These are phyloP conservation scores for Tethea ocularis DNA, from an alignment of 2,888 invertebrate species.

Conservation along the genomic window DNA sequence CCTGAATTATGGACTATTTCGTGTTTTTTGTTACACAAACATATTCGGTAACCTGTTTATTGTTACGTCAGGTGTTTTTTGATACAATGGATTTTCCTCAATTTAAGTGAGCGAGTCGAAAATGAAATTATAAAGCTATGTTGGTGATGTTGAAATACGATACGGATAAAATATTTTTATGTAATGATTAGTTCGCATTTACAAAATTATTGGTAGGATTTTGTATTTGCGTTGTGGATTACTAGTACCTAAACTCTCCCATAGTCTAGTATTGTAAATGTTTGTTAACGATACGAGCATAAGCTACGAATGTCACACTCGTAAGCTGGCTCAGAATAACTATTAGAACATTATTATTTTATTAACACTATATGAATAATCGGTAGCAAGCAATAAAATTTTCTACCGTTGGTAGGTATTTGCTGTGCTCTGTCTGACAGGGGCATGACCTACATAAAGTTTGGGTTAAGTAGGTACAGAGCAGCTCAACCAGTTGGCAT, in stretches of 20 bases:
- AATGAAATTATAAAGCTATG: neutral
- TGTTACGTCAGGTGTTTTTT: constrained; percentile 11
- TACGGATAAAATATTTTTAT: too few species aligned
- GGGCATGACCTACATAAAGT: constrained; percentile 61
- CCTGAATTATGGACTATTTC: constrained; percentile 54
- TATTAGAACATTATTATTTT: too few species aligned
- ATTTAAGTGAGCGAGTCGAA: constrained; percentile 13
- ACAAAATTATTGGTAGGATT: too few species aligned
- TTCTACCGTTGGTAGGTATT: neutral
- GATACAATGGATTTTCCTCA: constrained; percentile 17
- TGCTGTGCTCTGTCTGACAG: constrained; percentile 25
- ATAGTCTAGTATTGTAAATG: too few species aligned
- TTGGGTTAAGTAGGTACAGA: constrained; percentile 44
- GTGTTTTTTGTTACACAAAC: constrained; percentile 37
- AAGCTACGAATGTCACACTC: too few species aligned
- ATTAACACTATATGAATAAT: too few species aligned
- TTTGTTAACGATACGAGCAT: too few species aligned
- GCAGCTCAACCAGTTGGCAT: constrained; percentile 47
- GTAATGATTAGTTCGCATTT: too few species aligned
- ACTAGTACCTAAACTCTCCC: too few species aligned
- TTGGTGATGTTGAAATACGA: neutral
- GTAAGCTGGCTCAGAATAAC: too few species aligned
- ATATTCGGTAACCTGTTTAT: constrained; percentile 16
- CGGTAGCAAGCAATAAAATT: neutral
- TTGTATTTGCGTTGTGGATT: too few species aligned